Evolutionary conservation across 2,888 invertebrate genomes (phyloP).

Genomic region (Xestia rhomboidea): DNA sequence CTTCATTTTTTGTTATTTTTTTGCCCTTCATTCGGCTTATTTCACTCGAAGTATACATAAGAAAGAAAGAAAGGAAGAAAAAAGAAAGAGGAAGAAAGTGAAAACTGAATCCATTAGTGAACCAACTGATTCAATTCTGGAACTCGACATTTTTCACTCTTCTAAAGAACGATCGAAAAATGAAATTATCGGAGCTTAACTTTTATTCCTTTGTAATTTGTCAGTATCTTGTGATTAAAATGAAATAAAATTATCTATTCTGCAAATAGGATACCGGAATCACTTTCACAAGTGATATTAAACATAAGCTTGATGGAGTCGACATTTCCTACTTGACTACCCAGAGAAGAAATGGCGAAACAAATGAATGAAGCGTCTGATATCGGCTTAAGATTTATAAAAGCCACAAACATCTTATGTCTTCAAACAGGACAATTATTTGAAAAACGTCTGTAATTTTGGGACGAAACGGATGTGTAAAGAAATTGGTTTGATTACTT

Average conservation of each 20-base stretch:
- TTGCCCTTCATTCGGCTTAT: not conserved
- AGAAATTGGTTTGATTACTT: conserved; percentile 38
- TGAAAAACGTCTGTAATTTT: conserved; percentile 25
- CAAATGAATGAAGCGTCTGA: not conserved
- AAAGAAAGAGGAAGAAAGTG: too few species aligned
- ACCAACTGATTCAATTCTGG: not conserved
- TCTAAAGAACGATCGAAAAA: not conserved
- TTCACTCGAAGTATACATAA: not conserved
- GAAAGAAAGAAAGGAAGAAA: too few species aligned
- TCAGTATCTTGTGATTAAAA: not conserved
- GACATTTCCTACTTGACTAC: not conserved
- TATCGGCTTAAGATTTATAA: not conserved
- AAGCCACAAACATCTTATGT: conserved; percentile 19
- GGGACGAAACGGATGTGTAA: conserved; percentile 16
- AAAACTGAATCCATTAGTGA: not conserved
- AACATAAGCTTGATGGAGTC: not conserved
- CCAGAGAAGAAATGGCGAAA: not conserved
- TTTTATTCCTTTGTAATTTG: not conserved
- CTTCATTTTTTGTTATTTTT: not conserved
- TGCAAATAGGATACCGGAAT: not conserved
- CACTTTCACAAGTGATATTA: not conserved
- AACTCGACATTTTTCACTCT: not conserved
- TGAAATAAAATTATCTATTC: not conserved
- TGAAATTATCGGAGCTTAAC: not conserved
- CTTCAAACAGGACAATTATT: conserved; percentile 44